Percentiles rank a stretch among this genome's conserved stretches.
Conservation (phyloP, 2,113 vertebrate species). For the Formicarius rufipectus region DNA sequence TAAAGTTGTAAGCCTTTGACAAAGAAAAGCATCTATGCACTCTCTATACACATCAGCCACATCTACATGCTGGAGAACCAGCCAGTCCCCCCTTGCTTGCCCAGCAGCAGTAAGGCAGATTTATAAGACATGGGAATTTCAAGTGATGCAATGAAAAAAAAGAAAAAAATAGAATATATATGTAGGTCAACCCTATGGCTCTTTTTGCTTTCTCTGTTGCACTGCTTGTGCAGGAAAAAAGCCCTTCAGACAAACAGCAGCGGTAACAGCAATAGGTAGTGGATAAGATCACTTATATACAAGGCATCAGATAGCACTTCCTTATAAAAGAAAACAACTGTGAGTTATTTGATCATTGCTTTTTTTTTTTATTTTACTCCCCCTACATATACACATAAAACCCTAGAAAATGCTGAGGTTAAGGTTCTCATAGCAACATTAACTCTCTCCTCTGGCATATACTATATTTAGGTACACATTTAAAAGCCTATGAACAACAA, state of each 20-base stretch:
- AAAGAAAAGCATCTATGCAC: neutral
- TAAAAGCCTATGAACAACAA: constrained; percentile 34
- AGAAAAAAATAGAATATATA: too few species aligned
- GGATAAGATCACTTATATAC: neutral
- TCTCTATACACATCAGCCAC: neutral
- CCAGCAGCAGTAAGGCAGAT: neutral
- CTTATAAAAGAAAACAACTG: neutral
- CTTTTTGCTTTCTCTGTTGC: neutral
- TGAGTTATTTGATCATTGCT: neutral
- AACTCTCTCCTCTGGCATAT: constrained; percentile 47
- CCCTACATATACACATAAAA: neutral
- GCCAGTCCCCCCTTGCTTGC: neutral
- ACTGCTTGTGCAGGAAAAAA: neutral
- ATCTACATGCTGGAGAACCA: neutral
- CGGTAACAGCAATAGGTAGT: neutral
- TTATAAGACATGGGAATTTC: neutral
- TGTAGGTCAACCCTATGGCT: constrained; percentile 1
- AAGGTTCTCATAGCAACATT: constrained; percentile 71
- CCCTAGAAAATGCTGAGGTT: constrained; percentile 48
- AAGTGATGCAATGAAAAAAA: constrained; percentile 1
- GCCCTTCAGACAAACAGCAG: neutral
- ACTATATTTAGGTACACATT: constrained; percentile 57
- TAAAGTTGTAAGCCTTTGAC: neutral
- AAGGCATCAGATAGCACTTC: neutral
- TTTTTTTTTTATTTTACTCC: neutral